A percentile compares a stretch with the other conserved stretches of the same genome.
Conservation (phyloP, 1,140 invertebrate species). For the Papilio polyxenes region DNA sequence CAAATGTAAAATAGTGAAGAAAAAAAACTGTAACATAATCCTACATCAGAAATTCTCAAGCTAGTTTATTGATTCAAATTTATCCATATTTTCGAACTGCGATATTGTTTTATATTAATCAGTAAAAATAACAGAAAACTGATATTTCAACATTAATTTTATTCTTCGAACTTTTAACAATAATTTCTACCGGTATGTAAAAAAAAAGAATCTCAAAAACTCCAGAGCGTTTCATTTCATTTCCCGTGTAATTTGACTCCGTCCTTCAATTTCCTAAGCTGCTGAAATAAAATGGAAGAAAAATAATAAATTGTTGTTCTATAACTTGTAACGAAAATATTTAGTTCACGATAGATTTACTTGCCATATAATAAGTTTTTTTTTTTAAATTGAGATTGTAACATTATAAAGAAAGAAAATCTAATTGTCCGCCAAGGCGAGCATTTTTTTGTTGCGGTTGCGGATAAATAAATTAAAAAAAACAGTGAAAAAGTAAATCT, state of each 20-base stretch:
- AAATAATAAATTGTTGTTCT: constrained; percentile 10
- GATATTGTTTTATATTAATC: background rate
- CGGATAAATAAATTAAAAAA: no score
- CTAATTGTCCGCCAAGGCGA: no score
- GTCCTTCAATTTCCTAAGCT: constrained; percentile 32
- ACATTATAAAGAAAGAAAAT: no score
- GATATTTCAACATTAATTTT: background rate
- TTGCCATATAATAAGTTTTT: background rate
- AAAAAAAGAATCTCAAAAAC: constrained; percentile 14
- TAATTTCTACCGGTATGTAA: background rate
- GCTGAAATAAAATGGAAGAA: constrained; percentile 14
- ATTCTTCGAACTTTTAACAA: background rate
- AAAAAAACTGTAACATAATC: no score
- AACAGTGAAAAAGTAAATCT: no score
- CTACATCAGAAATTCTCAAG: no score
- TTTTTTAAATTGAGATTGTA: no score
- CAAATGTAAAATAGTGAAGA: no score
- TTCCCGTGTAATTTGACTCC: constrained; percentile 25
- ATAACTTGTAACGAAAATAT: background rate
- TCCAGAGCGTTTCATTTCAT: constrained; percentile 26
- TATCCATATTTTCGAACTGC: background rate
- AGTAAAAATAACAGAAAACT: background rate
- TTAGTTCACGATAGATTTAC: background rate
- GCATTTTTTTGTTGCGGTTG: no score
- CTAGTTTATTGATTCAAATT: no score